These are phyloP conservation scores for Trachymyrmex cornetzi DNA, from an alignment of 1,140 invertebrate species.

Conservation along the genomic window DNA sequence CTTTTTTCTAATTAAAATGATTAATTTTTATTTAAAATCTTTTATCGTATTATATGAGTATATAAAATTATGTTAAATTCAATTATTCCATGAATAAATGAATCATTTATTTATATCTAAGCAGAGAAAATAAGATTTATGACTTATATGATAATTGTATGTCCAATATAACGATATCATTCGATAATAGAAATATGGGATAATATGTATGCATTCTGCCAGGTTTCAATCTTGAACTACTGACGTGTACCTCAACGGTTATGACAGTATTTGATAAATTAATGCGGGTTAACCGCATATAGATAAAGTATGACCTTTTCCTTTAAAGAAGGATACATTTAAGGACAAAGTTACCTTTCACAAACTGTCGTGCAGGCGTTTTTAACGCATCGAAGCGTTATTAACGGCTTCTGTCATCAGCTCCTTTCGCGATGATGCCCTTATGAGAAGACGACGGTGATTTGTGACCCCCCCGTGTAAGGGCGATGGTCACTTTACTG, in stretches of 20 bases:
- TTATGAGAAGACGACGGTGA: conserved; percentile 50
- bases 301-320: conserved; percentile 46
- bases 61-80: too few species aligned
- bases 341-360: conserved; percentile 36
- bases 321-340: conserved; percentile 43
- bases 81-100: too few species aligned
- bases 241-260: neutral
- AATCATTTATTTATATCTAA: too few species aligned
- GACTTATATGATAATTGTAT: neutral
- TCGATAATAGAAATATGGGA: conserved; percentile 8
- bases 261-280: conserved; percentile 55
- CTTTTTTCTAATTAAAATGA: too few species aligned
- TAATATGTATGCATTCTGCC: neutral
- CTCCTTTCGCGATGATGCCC: conserved; percentile 1
- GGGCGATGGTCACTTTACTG: conserved; percentile 23
- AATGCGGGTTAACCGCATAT: conserved; percentile 27
- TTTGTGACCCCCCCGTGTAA: conserved; percentile 24
- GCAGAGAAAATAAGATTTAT: too few species aligned
- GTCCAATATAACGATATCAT: neutral
- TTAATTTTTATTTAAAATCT: too few species aligned
- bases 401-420: conserved; percentile 49
- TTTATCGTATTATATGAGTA: too few species aligned
- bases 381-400: conserved; percentile 7
- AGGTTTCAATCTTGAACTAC: conserved; percentile 28
- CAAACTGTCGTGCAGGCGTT: neutral